Conservation (phyloP, 2,888 invertebrate genomes). For the Alentia gelatinosa region DNA sequence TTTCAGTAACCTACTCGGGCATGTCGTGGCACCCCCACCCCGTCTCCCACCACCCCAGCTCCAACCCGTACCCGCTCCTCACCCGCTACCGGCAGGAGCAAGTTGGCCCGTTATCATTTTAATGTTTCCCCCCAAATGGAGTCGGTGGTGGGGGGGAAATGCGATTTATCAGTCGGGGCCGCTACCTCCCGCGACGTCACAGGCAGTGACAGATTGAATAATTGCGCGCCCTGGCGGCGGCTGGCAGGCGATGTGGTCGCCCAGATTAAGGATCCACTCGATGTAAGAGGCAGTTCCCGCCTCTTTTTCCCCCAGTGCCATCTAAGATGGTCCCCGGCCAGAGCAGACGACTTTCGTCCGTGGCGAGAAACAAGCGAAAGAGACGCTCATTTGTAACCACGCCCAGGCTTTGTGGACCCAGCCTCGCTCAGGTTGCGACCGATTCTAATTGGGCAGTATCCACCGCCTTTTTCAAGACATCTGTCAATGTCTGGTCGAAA, state of each 20-base stretch:
- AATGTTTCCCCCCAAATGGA: not conserved
- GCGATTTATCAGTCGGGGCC: not conserved
- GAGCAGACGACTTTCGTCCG: not conserved
- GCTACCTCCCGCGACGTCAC: not conserved
- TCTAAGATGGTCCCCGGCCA: not conserved
- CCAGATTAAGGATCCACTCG: conserved; percentile 30
- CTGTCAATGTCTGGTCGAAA: not conserved
- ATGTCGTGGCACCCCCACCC: too few species aligned
- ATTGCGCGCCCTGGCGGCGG: not conserved
- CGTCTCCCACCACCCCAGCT: too few species aligned
- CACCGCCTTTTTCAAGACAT: not conserved
- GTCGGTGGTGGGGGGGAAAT: not conserved
- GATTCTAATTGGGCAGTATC: not conserved
- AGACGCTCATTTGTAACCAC: conserved; percentile 8
- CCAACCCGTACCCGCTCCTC: not conserved
- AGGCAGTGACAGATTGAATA: conserved; percentile 9
- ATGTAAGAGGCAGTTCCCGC: not conserved
- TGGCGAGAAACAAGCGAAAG: not conserved
- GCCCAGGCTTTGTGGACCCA: not conserved
- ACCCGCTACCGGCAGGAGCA: not conserved
- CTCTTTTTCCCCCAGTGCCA: not conserved
- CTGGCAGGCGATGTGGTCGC: not conserved
- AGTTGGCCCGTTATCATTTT: not conserved
- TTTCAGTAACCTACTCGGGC: too few species aligned
- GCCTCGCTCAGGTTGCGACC: not conserved